phyloP scores from a whole-genome alignment of 2,888 invertebrate species.

The Oxyteleia sp. region DNA sequence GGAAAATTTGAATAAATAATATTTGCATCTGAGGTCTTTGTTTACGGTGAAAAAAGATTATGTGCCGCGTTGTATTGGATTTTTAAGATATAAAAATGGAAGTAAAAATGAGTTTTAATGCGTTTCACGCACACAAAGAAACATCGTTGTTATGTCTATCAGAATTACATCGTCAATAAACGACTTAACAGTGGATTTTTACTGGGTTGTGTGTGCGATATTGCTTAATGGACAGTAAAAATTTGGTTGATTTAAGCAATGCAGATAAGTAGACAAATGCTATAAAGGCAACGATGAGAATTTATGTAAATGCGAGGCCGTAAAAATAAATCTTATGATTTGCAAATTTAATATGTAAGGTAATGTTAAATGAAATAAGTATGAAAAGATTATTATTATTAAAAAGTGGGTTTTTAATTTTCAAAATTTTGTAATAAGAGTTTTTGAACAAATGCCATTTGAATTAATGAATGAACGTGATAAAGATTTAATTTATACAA shows the following conservation, averaged over 20 bases:
- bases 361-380: too few species aligned
- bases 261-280: constrained; percentile 20
- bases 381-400: too few species aligned
- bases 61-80: too few species aligned
- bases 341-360: background rate
- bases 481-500: too few species aligned
- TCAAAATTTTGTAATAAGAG: too few species aligned
- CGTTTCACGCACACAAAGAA: background rate
- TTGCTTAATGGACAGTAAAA: constrained; percentile 34
- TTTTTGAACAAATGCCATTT: too few species aligned
- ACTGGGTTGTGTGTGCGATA: constrained; percentile 25
- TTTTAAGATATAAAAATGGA: too few species aligned
- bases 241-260: constrained; percentile 9
- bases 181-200: constrained; percentile 18
- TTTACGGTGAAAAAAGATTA: constrained; percentile 3
- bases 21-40: background rate
- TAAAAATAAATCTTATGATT: constrained; percentile 20
- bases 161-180: constrained; percentile 25
- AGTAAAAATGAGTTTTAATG: background rate
- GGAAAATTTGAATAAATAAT: too few species aligned
- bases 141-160: constrained; percentile 9
- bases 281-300: constrained; percentile 7
- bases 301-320: constrained; percentile 8
- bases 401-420: too few species aligned
- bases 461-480: too few species aligned